Percentiles rank a stretch among this genome's conserved stretches.
These are phyloP conservation scores for Fissipunctia ypsillon DNA, from an alignment of 2,888 invertebrate genomes.

Conservation along the genomic window DNA sequence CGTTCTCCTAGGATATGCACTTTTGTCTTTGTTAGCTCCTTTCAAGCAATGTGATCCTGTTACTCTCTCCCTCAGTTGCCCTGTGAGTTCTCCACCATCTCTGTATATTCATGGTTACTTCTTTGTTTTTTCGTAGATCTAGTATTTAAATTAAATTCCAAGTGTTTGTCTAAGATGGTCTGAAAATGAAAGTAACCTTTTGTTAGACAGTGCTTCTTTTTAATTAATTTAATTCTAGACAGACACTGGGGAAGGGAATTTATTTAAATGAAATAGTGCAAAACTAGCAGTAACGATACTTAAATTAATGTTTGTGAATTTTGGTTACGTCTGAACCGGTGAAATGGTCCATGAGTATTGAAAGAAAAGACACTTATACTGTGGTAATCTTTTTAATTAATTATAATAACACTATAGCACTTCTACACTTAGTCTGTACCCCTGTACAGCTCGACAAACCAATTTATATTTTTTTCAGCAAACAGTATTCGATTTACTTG, in stretches of 20 bases:
- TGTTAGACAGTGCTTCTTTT: conserved; percentile 26
- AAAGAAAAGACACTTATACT: too few relatives aligned
- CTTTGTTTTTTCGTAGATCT: conserved; percentile 25
- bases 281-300: background rate
- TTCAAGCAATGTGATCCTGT: conserved; percentile 50
- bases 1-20: conserved; percentile 33
- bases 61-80: conserved; percentile 34
- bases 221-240: conserved; percentile 40
- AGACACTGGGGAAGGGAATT: conserved; percentile 6
- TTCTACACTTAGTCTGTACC: too few relatives aligned
- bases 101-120: conserved; percentile 30
- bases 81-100: conserved; percentile 20
- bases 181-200: conserved; percentile 41
- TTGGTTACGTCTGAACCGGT: background rate
- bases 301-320: background rate
- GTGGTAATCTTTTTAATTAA: too few relatives aligned
- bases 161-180: conserved; percentile 40
- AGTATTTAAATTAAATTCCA: conserved; percentile 58
- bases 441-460: too few relatives aligned
- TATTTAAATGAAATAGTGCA: conserved; percentile 3
- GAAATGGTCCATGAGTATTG: too few relatives aligned
- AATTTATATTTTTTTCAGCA: too few relatives aligned
- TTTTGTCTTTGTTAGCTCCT: conserved; percentile 34
- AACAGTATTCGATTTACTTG: too few relatives aligned
- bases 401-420: too few relatives aligned